A percentile compares a stretch with the other conserved stretches of the same genome.
phyloP scores from a whole-genome alignment of 2,113 vertebrate genomes.

The Cynocephalus volans region DNA sequence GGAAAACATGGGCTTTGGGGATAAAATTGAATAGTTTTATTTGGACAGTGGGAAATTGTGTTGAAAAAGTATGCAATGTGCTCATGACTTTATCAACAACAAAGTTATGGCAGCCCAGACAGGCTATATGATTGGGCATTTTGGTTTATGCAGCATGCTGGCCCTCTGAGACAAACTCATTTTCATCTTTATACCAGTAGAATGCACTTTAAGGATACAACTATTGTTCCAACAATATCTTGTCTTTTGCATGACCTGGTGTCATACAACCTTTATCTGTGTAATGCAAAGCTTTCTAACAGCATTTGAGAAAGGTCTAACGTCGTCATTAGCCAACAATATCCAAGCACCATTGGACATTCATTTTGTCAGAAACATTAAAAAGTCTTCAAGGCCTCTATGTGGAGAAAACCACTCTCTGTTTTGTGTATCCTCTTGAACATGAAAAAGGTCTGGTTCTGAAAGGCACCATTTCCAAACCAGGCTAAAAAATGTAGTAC shows the following conservation, averaged over 20 bases:
- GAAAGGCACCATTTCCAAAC: constrained; percentile 30
- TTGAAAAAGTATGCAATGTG: neutral
- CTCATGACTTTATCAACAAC: neutral
- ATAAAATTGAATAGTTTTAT: neutral
- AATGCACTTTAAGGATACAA: constrained; percentile 27
- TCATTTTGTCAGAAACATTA: neutral
- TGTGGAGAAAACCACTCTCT: neutral
- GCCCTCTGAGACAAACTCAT: neutral
- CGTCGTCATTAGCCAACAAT: constrained; percentile 13
- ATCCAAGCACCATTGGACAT: neutral
- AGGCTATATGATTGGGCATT: neutral
- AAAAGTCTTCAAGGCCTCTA: neutral
- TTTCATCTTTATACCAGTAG: neutral
- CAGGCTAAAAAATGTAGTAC: neutral
- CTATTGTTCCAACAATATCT: neutral
- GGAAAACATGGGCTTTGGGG: neutral
- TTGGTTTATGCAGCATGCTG: neutral
- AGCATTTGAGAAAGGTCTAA: constrained; percentile 13
- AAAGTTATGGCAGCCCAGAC: neutral
- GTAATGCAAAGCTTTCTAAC: neutral
- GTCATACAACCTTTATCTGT: neutral
- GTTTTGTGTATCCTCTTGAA: constrained; percentile 17
- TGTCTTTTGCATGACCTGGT: neutral
- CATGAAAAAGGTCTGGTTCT: constrained; percentile 28
- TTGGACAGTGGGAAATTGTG: neutral